phyloP scores from a whole-genome alignment of 2,888 invertebrate species.

The Antheraea assamensis region DNA sequence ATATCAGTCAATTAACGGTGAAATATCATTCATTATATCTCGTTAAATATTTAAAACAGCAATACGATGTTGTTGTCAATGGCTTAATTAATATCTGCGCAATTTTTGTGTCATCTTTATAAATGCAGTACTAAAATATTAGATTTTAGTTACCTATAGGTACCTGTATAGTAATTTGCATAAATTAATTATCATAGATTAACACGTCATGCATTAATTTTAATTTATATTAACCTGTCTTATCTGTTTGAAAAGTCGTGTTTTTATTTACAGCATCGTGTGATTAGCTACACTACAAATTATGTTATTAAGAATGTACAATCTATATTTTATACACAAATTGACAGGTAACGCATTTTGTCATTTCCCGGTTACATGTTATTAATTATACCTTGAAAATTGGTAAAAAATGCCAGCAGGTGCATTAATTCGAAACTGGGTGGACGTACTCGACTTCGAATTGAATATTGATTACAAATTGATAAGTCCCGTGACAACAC shows the following conservation, averaged over 20 bases:
- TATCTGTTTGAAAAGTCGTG: background rate
- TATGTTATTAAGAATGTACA: background rate
- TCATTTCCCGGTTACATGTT: background rate
- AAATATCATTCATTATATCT: slow-evolving; percentile 75
- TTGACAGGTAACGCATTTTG: background rate
- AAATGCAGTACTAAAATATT: background rate
- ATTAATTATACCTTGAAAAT: background rate
- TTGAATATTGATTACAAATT: background rate
- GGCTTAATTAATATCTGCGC: slow-evolving; percentile 47
- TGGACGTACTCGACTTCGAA: background rate
- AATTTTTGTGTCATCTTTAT: slow-evolving; percentile 18
- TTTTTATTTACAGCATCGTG: background rate
- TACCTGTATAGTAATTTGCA: background rate
- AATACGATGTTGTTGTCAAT: slow-evolving; percentile 48
- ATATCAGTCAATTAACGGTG: slow-evolving; percentile 59
- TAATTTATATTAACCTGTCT: slow-evolving; percentile 1
- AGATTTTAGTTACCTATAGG: background rate
- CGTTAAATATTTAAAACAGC: slow-evolving; percentile 77
- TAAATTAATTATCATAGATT: slow-evolving; percentile 15
- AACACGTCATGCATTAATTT: background rate
- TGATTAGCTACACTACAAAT: slow-evolving; percentile 8
- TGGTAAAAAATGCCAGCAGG: background rate
- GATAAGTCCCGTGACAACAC: background rate
- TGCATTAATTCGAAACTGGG: background rate
- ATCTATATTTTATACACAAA: background rate